Evolutionary conservation across 2,888 invertebrate species (phyloP), one percentile per base, ranked within the genome.

Genomic region (Oscheius sp.): DNA sequence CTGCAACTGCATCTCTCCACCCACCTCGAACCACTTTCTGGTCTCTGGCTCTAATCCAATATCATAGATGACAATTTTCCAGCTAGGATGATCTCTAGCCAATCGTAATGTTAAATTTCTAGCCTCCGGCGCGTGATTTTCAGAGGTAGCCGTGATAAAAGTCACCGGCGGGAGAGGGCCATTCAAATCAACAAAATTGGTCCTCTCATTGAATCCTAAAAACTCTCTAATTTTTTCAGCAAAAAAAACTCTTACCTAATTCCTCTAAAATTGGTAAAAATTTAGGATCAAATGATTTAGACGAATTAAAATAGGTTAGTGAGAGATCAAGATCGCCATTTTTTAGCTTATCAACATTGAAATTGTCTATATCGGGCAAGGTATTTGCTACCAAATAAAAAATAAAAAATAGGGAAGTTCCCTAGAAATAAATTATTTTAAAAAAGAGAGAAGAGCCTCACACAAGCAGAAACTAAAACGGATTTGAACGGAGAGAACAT

Each of bases 221-320:
- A 55, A 34, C 12, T 29, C 3, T 31, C 27, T 8, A 31, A 8
- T 25, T n/a, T n/a, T n/a, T n/a, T 5, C 20, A 5, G 8, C 12
- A 33, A 8, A 53, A 29, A 17, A 10, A 34, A 6, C n/a, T n/a
- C n/a, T 34, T 34, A 34, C 55, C 55, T 3, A 55, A 34, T 20
- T 55, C 55, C 12, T 55, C 10, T 2, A 55, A 20, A 31, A 20
- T 17, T 12, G 33, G 37, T 8, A 17, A 55, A 55, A 17, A 55
- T 34, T 55, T 34, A 17, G 33, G 6, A 5, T 33, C 34, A 34
- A 55, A 55, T 4, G 15, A n/a, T n/a, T 34, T 55, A 10, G 34
- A n/a, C n/a, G 55, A 55, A 12, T 55, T 55, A 17, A 17, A 34
- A n/a, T 17, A 55, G n/a, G n/a, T n/a, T n/a, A n/a, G n/a, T n/a